phyloP scores from a whole-genome alignment of 2,797 vertebrate genomes.

The Mormyrops attenuatus region DNA sequence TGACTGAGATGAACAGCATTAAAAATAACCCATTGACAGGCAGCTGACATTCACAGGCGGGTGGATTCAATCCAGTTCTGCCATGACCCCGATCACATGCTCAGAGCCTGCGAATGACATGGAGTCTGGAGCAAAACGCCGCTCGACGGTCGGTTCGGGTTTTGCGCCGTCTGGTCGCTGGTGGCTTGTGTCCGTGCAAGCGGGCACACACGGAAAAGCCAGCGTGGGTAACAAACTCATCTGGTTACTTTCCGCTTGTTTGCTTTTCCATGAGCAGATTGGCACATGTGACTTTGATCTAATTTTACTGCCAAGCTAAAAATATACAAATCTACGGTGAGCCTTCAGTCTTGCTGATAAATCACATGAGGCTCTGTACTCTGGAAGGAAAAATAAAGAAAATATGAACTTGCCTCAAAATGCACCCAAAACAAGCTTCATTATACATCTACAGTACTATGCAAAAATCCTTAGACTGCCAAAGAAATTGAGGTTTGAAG shows the following conservation, averaged over 20 bases:
- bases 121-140: not conserved
- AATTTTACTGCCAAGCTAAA: conserved; percentile 1
- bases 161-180: not conserved
- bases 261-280: conserved; percentile 1
- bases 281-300: not conserved
- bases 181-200: not conserved
- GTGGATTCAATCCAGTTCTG: not conserved
- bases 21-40: conserved; percentile 20
- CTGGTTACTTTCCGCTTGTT: not conserved
- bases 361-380: not conserved
- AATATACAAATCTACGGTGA: not conserved
- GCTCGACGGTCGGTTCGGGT: not conserved
- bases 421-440: not conserved
- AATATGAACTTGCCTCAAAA: not conserved
- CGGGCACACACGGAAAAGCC: not conserved
- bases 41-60: conserved; percentile 18
- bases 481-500: not conserved
- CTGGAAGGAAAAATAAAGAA: not conserved
- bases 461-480: not conserved
- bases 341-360: not conserved
- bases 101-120: not conserved
- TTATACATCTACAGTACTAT: not conserved
- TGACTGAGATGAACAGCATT: conserved; percentile 20
- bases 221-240: not conserved
- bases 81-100: not conserved